Percentiles rank a stretch among this genome's conserved stretches.
Evolutionary conservation across 2,797 vertebrate genomes (phyloP).

Genomic region (Molossus molossus): DNA sequence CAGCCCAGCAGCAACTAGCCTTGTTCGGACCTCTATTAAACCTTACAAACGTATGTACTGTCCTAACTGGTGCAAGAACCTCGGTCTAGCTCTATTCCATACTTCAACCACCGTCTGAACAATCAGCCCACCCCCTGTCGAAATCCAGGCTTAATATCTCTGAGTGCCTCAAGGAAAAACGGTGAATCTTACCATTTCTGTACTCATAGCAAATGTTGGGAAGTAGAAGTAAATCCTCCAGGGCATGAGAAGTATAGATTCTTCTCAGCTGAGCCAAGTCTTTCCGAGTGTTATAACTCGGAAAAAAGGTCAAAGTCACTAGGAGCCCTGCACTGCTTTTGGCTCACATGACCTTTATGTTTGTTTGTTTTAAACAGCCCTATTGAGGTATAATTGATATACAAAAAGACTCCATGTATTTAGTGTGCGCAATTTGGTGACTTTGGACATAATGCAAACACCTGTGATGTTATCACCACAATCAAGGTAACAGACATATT

Average conservation of each 20-base stretch:
- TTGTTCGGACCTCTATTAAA: neutral
- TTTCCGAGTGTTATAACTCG: neutral
- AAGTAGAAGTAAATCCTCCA: neutral
- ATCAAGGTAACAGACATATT: neutral
- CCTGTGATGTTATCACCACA: neutral
- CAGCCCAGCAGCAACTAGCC: neutral
- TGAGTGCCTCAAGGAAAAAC: constrained; percentile 1
- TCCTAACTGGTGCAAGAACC: neutral
- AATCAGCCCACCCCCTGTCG: neutral
- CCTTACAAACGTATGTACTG: neutral
- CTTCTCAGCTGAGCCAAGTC: neutral
- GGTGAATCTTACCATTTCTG: neutral
- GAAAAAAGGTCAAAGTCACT: neutral
- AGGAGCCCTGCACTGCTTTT: neutral
- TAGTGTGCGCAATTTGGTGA: neutral
- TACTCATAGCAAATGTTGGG: neutral
- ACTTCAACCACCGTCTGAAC: neutral
- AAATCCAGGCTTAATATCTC: constrained; percentile 15
- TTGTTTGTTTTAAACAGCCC: neutral
- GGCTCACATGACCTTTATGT: neutral
- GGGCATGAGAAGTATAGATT: neutral
- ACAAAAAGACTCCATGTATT: neutral
- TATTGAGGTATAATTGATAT: neutral
- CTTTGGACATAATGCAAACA: neutral
- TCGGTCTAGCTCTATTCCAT: neutral